Conservation (phyloP, 1,140 invertebrate genomes). For the Drosophila sturtevanti region DNA sequence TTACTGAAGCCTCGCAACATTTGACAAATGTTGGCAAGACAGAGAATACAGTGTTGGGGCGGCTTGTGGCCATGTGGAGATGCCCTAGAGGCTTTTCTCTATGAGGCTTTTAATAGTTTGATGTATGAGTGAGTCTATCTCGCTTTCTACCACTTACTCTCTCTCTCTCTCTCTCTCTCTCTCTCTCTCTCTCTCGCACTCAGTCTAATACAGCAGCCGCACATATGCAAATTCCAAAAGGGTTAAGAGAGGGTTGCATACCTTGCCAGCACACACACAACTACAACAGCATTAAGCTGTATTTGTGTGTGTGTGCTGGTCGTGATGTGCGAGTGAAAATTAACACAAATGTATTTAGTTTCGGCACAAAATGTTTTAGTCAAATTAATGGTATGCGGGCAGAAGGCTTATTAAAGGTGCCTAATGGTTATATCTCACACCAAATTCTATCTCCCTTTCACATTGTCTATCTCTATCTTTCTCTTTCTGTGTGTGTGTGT, state of each 20-base stretch:
- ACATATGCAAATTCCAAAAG: constrained; percentile 76
- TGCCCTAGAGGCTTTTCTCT: constrained; percentile 64
- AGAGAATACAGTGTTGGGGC: constrained; percentile 16
- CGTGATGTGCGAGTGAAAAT: constrained; percentile 47
- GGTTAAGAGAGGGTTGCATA: constrained; percentile 14
- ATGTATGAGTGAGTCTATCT: constrained; percentile 65
- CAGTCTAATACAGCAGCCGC: constrained; percentile 57
- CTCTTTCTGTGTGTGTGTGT: neutral
- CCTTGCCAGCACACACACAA: constrained; percentile 29
- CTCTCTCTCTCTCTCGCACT: too few species aligned
- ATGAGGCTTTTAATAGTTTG: constrained; percentile 78
- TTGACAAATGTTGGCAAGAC: constrained; percentile 71
- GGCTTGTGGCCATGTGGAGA: constrained; percentile 47
- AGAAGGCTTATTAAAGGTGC: constrained; percentile 48
- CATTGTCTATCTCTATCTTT: neutral
- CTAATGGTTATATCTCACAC: constrained; percentile 44
- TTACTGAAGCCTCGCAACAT: constrained; percentile 64
- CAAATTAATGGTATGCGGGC: constrained; percentile 42
- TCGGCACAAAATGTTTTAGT: constrained; percentile 55
- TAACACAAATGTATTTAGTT: constrained; percentile 81
- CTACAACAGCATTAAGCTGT: constrained; percentile 29
- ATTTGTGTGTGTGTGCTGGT: constrained; percentile 1
- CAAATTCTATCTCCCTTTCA: constrained; percentile 9
- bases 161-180: neutral
- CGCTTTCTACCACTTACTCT: neutral